Conservation (phyloP, 2,113 vertebrate genomes). For the Melierax canorus region DNA sequence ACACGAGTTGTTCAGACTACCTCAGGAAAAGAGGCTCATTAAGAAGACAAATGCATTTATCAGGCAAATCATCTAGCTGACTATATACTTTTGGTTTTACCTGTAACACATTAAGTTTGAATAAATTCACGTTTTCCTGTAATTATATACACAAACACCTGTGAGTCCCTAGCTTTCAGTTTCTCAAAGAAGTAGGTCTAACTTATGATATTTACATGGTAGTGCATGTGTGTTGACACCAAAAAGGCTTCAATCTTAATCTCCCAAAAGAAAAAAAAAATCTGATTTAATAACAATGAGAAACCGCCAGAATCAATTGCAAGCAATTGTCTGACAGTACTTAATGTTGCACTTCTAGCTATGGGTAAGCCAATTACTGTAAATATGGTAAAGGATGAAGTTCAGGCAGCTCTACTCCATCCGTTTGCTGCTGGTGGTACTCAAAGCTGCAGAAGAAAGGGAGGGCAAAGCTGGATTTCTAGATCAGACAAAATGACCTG, state of each 20-base stretch:
- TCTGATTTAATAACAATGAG: background rate
- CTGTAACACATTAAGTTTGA: constrained; percentile 38
- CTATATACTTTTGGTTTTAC: constrained; percentile 46
- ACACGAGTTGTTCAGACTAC: constrained; percentile 46
- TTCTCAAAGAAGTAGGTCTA: background rate
- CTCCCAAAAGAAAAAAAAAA: background rate
- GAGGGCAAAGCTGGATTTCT: background rate
- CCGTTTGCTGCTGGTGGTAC: background rate
- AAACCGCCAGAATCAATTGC: background rate
- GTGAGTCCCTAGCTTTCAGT: background rate
- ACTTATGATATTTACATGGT: background rate
- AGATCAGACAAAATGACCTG: background rate
- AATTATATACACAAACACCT: constrained; percentile 44
- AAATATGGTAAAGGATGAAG: background rate
- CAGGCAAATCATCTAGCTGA: constrained; percentile 61
- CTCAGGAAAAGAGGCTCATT: constrained; percentile 63
- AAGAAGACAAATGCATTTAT: constrained; percentile 72
- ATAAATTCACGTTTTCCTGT: constrained; percentile 28
- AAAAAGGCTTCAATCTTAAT: background rate
- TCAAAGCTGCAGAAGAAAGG: background rate
- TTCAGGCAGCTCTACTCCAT: background rate
- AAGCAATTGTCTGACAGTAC: background rate
- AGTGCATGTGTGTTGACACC: background rate
- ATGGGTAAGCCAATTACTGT: background rate
- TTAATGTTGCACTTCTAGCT: background rate